Evolutionary conservation across 1,140 invertebrate species (phyloP), one percentile per base, ranked within the genome.

Genomic region (Temnothorax curvispinosus): DNA sequence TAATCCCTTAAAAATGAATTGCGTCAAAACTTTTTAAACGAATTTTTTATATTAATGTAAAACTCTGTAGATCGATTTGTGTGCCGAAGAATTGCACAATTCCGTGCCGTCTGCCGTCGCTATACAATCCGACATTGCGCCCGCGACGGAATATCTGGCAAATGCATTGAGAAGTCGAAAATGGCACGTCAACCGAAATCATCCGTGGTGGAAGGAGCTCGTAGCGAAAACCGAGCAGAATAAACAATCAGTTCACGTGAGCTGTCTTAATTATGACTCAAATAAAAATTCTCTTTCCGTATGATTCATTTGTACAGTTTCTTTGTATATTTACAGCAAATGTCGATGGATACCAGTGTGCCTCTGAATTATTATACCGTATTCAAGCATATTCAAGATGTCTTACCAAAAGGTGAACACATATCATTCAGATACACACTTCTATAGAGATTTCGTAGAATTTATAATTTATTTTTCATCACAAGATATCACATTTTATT

Each of bases 281-380:
- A 85, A 72, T 82, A 44, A 56, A 27, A 35, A 75, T 74, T 50
- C 5, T 86, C 15, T 86, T 11, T 58, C 9, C 50, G 41, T n/a
- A 13, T 15, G 1, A 84, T 11, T n/a, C 67, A 69, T 60, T 80
- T 35, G 44, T 15, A 54, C 60, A 9, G 27, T 35, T 72, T 76
- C n/a, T 2, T 52, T 80, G 0, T 52, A 56, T 60, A 32, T 58
- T 82, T 72, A 18, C 86, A 97, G 96, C 93, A 93, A 76, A 96
- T 97, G 96, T 95, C 96, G 2, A 91, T 95, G 69, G 97, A 98
- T 93, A 95, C 95, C 18, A 95, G 96, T n/a, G 93, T 96, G 2
- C 99, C 99, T 3, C 94, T 99, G 1, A 99, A 99, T 95, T 99
- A 99, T 94, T 99, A 99, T 94, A 96, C 98, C 38, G 98, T 98